Base-by-base conservation (phyloP, 2,797 vertebrate species). In the Diglossa cyanea region DNA sequence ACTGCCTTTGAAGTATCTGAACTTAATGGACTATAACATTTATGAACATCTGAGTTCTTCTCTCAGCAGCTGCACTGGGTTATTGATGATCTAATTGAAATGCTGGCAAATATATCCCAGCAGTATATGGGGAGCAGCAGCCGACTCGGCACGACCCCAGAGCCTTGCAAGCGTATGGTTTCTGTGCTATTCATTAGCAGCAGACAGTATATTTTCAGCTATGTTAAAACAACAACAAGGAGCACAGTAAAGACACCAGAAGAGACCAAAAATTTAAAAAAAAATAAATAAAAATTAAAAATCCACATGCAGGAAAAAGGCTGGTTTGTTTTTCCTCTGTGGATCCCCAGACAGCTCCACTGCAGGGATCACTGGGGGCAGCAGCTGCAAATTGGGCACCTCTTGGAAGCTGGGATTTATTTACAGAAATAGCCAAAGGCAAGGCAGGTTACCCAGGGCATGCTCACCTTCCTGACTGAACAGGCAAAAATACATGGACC, bases 1-100 rank as follows among this genome's bases (percentile, higher is more conserved):
- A 97, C 96, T 97, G 96, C 96, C 95, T 97, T 94, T 96, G 97
- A 97, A 97, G 96, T 97, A 96, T 96, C 96, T 97, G 96, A 95
- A 97, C 94, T 97, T 98, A 98, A 98, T 97, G 97, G 97, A 96
- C 96, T 97, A 96, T 97, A 97, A 97, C 96, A 98, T 97, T 97
- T 98, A 97, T 98, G 98, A 97, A 98, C 98, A 98, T 98, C 98
- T 98, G 98, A 98, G 98, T 98, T 98, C 96, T 94, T 98, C 97
- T 98, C 97, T 97, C 96, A 98, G 98, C 98, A 98, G 98, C 98
- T 99, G 98, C 98, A 98, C 98, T 94, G 86, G 97, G 98, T 99
- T 99, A 99, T 99, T 98, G 98, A 99, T 98, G 98, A 98, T 98
- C 98, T 98, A 98, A 99, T 98, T 99, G 98, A 98, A 98, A 98